Evolutionary conservation across 2,113 vertebrate genomes (phyloP).

Genomic region (Indicator maculatus): DNA sequence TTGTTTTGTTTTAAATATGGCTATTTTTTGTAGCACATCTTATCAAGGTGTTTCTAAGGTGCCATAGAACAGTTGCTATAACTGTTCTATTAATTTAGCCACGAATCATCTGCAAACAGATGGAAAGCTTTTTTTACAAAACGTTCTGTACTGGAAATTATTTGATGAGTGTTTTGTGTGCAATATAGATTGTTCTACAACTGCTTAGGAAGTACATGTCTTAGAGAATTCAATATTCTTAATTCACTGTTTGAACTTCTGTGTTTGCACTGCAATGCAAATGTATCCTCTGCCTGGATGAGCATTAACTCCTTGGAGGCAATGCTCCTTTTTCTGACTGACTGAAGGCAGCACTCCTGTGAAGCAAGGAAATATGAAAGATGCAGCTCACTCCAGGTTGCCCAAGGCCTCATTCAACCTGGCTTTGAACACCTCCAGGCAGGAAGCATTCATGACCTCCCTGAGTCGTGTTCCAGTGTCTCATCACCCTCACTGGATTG

Average conservation of each 20-base stretch:
- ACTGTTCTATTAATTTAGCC: not conserved
- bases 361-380: not conserved
- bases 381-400: not conserved
- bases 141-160: not conserved
- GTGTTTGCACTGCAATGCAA: slow-evolving; percentile 12
- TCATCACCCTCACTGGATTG: too few relatives aligned
- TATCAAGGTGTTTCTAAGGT: not conserved
- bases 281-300: not conserved
- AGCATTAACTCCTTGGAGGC: not conserved
- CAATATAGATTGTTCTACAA: not conserved
- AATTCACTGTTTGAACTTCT: slow-evolving; percentile 23
- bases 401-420: too few relatives aligned
- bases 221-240: slow-evolving; percentile 6
- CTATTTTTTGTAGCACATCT: not conserved
- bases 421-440: too few relatives aligned
- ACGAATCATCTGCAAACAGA: slow-evolving; percentile 29
- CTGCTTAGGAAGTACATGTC: not conserved
- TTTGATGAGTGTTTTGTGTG: not conserved
- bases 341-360: not conserved
- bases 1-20: not conserved
- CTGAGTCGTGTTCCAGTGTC: too few relatives aligned
- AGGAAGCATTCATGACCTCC: too few relatives aligned
- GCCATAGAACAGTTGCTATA: not conserved
- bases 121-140: slow-evolving; percentile 23
- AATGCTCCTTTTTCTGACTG: not conserved